Percentiles rank a stretch among this genome's conserved stretches.
phyloP scores from a whole-genome alignment of 1,140 invertebrate genomes.

The Heliconius himera region DNA sequence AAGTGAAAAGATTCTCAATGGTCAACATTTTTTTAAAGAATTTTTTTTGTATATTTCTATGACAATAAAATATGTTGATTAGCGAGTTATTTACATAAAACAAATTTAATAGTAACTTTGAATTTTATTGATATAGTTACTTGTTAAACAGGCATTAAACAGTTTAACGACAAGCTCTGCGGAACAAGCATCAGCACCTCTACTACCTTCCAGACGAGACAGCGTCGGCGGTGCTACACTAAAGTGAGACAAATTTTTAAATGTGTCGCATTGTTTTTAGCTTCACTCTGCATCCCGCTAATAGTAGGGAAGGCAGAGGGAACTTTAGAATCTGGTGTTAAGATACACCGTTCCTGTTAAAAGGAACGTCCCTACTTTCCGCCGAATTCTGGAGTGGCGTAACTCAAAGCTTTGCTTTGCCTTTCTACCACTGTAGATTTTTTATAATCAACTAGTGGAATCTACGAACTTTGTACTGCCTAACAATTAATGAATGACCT shows the following conservation, averaged over 20 bases:
- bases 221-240: slow-evolving; percentile 83
- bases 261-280: neutral
- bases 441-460: too few relatives aligned
- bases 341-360: too few relatives aligned
- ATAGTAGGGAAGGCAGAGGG: too few relatives aligned
- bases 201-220: slow-evolving; percentile 86
- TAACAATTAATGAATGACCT: too few relatives aligned
- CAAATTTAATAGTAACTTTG: neutral
- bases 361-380: too few relatives aligned
- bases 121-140: neutral
- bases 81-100: neutral
- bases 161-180: slow-evolving; percentile 84
- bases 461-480: too few relatives aligned
- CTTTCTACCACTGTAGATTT: too few relatives aligned
- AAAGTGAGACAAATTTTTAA: slow-evolving; percentile 57
- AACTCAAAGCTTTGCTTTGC: too few relatives aligned
- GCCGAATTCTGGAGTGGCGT: too few relatives aligned
- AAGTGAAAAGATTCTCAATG: neutral
- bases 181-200: slow-evolving; percentile 81
- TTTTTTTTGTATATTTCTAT: neutral
- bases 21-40: neutral
- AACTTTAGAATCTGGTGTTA: too few relatives aligned
- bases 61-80: neutral
- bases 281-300: neutral
- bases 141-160: slow-evolving; percentile 84